Base-by-base conservation (phyloP, 2,888 invertebrate species). In the Tenthredo mesomela region DNA sequence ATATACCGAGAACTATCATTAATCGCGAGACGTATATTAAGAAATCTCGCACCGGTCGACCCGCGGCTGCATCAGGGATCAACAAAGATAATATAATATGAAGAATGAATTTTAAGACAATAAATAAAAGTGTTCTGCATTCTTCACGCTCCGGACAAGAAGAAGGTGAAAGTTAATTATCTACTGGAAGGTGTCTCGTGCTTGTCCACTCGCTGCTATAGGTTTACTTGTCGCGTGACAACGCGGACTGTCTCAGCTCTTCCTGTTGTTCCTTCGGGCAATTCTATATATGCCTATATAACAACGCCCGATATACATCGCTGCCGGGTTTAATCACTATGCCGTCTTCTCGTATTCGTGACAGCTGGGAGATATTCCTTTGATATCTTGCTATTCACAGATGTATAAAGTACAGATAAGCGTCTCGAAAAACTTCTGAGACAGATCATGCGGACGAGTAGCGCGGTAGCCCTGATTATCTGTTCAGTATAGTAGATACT, bases 91-190 rank as follows among this genome's bases (percentile, higher is more conserved):
- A 29, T 29, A 29, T 29, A n/a, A n/a, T 33, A 71, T 40, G 71
- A n/a, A 15, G 54, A 33, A 50, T 77, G 33, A 77, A 54, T 54
- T 77, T 77, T 77, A 6, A 61, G 9, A 21, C 40, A 61, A 80
- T 40, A 80, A 61, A 61, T 80, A 58, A 61, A 80, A 80, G 40
- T 61, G 37, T 40, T 80, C 61, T 12, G 37, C n/a, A 80, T 80
- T 80, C 61, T 40, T 50, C 12, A 40, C 18, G 21, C 80, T 12
- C 40, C 15, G 80, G 21, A 25, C 21, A 10, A 25, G 80, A 37
- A 29, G 61, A 54, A 80, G 80, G 80, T 80, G 80, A 80, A 80
- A 80, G 80, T 80, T 80, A 80, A 80, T 80, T 80, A 80, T 50
- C 80, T 61, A 50, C 37, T 21, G 80, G 37, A 15, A 80, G 80